Evolutionary conservation across 1,140 invertebrate genomes (phyloP), one percentile per base, ranked within the genome.

Genomic region (Bombus balteatus): DNA sequence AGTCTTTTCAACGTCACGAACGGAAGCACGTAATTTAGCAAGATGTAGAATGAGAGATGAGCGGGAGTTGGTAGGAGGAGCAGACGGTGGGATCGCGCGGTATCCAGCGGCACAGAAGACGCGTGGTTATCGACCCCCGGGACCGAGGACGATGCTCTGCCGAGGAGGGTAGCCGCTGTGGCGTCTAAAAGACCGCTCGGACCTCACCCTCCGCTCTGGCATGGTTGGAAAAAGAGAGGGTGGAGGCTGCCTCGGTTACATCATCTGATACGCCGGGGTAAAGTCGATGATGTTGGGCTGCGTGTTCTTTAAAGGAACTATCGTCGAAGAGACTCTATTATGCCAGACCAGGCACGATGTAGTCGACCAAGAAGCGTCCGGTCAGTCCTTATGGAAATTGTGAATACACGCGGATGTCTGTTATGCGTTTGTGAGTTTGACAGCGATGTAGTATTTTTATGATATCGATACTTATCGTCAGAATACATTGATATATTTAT

Each of bases 171-270:
- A 91, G 91, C 88, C 91, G 83, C 83, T 83, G 81, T 79, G 91
- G 90, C 91, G 86, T 91, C 91, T 91, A 90, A 92, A 93, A 93
- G 91, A 90, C 79, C 87, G 88, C 66, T 85, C 84, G 68, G 87
- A 92, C 84, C 34, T 68, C 65, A 22, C 74, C 34, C 83, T 34
- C 47, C 3, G 18, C 18, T 32, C 32, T 15, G 34, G 75, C 79
- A 37, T 71, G 80, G 81, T 74, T 84, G 53, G 72, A 71, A 81
- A 83, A 70, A 62, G 34, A 34, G 83, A 70, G 71, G 73, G 28
- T 62, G 78, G 73, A 89, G 88, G 77, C 79, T 92, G 88, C 85
- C 73, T 91, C 73, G 81, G 83, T 92, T 93, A 91, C 91, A 92
- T 92, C 92, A 92, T 92, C 92, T 89, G 83, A 92, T 89, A 89